Evolutionary conservation across 1,140 invertebrate genomes (phyloP), one percentile per base, ranked within the genome.

Genomic region (Lycorma delicatula): DNA sequence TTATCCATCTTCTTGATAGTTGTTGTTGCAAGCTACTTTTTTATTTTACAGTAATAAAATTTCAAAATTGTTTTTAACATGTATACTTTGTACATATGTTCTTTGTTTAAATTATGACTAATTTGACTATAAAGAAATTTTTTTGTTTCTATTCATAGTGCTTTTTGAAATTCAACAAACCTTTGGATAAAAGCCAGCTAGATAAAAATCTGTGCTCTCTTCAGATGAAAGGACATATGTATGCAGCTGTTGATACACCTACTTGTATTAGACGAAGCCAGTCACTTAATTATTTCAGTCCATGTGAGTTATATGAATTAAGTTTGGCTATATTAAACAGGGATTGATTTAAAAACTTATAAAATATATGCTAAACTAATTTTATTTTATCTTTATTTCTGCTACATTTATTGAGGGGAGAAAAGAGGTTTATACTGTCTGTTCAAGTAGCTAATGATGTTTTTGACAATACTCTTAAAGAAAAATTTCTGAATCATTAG

Each of bases 211-310:
- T 97, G 12, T 97, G 93, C 70, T 85, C 91, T 31, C 72, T 92
- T 3, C 84, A 97, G 72, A 76, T 97, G 60, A 84, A 84, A 62
- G 81, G 87, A 2, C 87, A 89, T 63, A 97, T 97, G 93, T 86
- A 81, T 70, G 91, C 87, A 2, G 88, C 92, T 5, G 83, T 89
- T 0, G 84, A 92, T 71, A 85, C 88, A 11, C 80, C 83, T 59
- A 86, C 90, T 0, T 97, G 94, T 70, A 79, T 91, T 27, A 77
- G 84, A 64, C 65, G 81, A 20, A 75, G 72, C 31, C 63, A 68
- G 22, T 54, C 72, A 3, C 60, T 75, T 27, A 60, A 64, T 50
- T 65, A 68, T 11, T 63, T 79, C 3, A 72, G 72, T 65, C 72
- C 70, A 53, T 62, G 70, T 68, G 69, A 67, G 63, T n/a, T n/a